Evolutionary conservation across 2,113 vertebrate species (phyloP), one percentile per base, ranked within the genome.

Genomic region (Damaliscus lunatus): DNA sequence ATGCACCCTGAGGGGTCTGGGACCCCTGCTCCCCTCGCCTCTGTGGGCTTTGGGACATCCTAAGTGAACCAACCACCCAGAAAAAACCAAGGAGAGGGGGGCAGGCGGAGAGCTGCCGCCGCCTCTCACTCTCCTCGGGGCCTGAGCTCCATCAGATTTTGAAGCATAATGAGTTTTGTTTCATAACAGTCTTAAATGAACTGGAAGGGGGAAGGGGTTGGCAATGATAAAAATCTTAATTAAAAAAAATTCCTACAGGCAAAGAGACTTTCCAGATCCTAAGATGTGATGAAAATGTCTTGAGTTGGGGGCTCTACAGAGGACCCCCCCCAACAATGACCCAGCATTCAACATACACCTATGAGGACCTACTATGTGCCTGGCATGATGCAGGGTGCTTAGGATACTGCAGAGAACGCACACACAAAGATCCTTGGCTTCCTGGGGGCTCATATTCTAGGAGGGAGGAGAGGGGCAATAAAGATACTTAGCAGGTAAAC

Each of bases 111-210:
- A 71, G 74, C 81, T n/a, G 23, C 83, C 8, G 2, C 90, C 87
- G 33, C 97, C 92, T 96, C 94, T 59, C 78, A 60, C 95, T 90
- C 71, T 97, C 97, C 94, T 96, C 11, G 3, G 96, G 97, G 96
- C 97, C 97, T 97, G 16, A 36, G 85, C 93, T 93, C 96, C 89
- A 86, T 97, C 97, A 97, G 96, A 94, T 92, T 96, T 25, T 74
- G 82, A 97, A 94, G 96, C 95, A 97, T 97, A 98, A 98, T 98
- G 97, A 98, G 96, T 98, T 98, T 98, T 98, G 94, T 98, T 98
- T 98, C 97, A 98, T 98, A 98, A 98, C 96, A 97, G 96, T 97
- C 94, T 98, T 96, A 97, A 98, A 94, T 94, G 98, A 97, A 98
- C 96, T 98, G 82, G 91, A 95, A 95, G 97, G 92, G 96, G 96